Evolutionary conservation across 2,113 vertebrate species (phyloP).

Genomic region (Pelobates fuscus): DNA sequence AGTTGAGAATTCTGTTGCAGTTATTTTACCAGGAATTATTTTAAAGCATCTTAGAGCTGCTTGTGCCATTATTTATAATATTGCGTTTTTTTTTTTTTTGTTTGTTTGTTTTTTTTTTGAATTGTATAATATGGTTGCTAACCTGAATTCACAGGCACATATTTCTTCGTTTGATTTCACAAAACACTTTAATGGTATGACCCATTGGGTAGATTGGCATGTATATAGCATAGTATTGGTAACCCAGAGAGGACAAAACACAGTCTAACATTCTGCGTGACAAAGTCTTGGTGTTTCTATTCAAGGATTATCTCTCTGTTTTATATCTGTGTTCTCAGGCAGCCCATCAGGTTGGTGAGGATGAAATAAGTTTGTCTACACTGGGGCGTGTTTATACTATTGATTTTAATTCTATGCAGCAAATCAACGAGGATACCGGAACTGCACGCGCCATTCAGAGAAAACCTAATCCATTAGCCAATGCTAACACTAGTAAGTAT

Average conservation of each 20-base stretch:
- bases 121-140: too few relatives aligned
- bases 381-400: conserved; percentile 99
- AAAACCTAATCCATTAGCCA: conserved; percentile 97
- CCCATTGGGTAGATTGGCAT: too few relatives aligned
- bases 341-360: conserved; percentile 98
- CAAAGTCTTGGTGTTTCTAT: conserved; percentile 45
- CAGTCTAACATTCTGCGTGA: conserved; percentile 32
- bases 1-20: too few relatives aligned
- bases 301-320: conserved; percentile 52
- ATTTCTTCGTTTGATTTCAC: too few relatives aligned
- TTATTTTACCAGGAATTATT: too few relatives aligned
- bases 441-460: conserved; percentile 98
- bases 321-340: conserved; percentile 80
- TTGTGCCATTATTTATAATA: too few relatives aligned
- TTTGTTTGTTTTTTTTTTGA: too few relatives aligned
- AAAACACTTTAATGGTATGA: too few relatives aligned
- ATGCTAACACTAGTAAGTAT: conserved; percentile 91
- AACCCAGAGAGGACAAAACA: conserved; percentile 43
- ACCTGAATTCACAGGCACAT: too few relatives aligned
- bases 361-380: conserved; percentile 98
- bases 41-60: too few relatives aligned
- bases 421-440: conserved; percentile 99
- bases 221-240: background rate
- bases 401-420: conserved; percentile 99
- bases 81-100: too few relatives aligned